Evolutionary conservation across 2,888 invertebrate genomes (phyloP), one percentile per base, ranked within the genome.

Genomic region (Steinernema hermaphroditum): DNA sequence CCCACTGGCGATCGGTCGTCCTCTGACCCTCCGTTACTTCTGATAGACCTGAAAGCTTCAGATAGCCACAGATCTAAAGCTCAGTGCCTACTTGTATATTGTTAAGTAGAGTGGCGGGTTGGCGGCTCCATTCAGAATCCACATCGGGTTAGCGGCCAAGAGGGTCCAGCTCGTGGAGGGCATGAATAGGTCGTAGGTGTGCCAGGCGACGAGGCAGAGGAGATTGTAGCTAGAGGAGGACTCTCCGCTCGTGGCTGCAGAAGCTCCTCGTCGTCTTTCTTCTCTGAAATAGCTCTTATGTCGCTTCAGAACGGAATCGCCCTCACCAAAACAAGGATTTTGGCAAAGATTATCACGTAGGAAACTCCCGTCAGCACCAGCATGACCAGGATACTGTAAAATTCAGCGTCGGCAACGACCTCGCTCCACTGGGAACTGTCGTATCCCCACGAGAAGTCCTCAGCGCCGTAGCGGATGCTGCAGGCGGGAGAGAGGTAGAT

Each of bases 161-260:
- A 46, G 44, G 16, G 69, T 46, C n/a, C 49, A 69, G 0, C 69
- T 27, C 22, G 34, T 27, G 27, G 24, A 27, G 46, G 69, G 69
- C 22, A 69, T 8, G 27, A 69, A 69, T 16, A 24, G 22, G 29
- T 46, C 46, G 69, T 69, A 69, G 69, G 69, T 69, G 69, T 69
- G 69, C 69, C 69, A 69, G 22, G 46, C 46, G 69, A 69, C 16
- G 19, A 32, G 24, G 34, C 69, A 69, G 29, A 69, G 22, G 0
- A 43, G 43, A 4, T 43, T 69, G 27, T 32, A 69, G 4, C 69
- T 69, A 32, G 8, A 69, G 2, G 1, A 69, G 34, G 2, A 69
- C 37, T 24, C 46, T 22, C 24, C 16, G n/a, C 46, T 69, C 69
- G 43, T 69, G 69, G 24, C 19, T 29, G 16, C 46, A 16, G 43